phyloP scores from a whole-genome alignment of 2,113 vertebrate genomes.

The Albula goreensis region DNA sequence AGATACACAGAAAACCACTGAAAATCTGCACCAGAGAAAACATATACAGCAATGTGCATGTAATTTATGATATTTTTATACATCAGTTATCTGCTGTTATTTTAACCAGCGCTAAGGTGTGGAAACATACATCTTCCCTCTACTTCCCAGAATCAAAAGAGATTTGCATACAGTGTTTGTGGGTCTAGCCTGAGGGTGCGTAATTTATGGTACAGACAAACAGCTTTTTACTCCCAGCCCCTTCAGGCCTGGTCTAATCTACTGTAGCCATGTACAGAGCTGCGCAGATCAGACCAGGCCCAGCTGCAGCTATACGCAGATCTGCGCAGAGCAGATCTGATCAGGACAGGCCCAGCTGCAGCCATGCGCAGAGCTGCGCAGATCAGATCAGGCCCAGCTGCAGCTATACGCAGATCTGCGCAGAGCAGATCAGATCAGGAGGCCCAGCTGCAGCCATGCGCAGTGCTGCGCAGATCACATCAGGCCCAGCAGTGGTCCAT shows the following conservation, averaged over 20 bases:
- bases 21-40: slow-evolving; percentile 55
- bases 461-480: too few relatives aligned
- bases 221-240: slow-evolving; percentile 61
- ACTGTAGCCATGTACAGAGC: too few relatives aligned
- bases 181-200: slow-evolving; percentile 65
- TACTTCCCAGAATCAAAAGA: slow-evolving; percentile 59
- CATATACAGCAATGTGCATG: background rate
- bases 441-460: too few relatives aligned
- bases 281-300: too few relatives aligned
- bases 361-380: too few relatives aligned
- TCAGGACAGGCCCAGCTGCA: too few relatives aligned
- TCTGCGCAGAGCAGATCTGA: too few relatives aligned
- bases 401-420: too few relatives aligned
- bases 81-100: slow-evolving; percentile 42
- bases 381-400: background rate
- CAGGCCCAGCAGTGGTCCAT: slow-evolving; percentile 63
- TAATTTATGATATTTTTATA: slow-evolving; percentile 28
- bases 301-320: too few relatives aligned
- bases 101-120: slow-evolving; percentile 57
- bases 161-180: slow-evolving; percentile 69
- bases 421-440: too few relatives aligned
- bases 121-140: slow-evolving; percentile 57
- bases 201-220: slow-evolving; percentile 55
- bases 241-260: slow-evolving; percentile 37
- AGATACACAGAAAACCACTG: slow-evolving; percentile 76